Evolutionary conservation across 2,113 vertebrate genomes (phyloP).

Genomic region (Pelecanus crispus): DNA sequence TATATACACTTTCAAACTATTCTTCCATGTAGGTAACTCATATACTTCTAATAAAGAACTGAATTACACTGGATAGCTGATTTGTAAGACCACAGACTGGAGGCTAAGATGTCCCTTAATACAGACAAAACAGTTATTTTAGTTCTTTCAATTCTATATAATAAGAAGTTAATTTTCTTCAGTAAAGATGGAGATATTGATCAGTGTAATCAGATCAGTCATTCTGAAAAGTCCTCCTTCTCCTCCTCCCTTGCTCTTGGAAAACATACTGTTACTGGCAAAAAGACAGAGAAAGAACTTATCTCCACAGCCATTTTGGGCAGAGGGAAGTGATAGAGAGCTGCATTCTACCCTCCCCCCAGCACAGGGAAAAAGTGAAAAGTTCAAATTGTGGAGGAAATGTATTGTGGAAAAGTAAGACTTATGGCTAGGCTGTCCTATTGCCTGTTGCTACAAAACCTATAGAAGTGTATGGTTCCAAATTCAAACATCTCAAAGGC

Average conservation of each 20-base stretch:
- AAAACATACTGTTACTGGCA: not conserved
- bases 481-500: not conserved
- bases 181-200: not conserved
- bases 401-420: not conserved
- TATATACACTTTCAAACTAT: not conserved
- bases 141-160: not conserved
- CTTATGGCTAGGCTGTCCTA: rapidly evolving
- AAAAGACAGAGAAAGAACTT: not conserved
- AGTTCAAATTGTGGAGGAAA: not conserved
- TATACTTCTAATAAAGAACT: not conserved
- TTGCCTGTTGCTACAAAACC: not conserved
- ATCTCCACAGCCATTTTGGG: not conserved
- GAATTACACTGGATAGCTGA: not conserved
- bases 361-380: not conserved
- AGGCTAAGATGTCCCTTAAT: not conserved
- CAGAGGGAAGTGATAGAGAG: not conserved
- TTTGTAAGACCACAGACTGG: not conserved
- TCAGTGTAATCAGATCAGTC: not conserved
- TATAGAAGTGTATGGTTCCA: not conserved
- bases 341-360: not conserved
- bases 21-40: not conserved
- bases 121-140: not conserved
- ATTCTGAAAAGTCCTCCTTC: not conserved
- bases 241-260: not conserved
- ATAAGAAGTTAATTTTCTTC: not conserved